phyloP scores from a whole-genome alignment of 2,888 invertebrate genomes.

The Petrophora chlorosata region DNA sequence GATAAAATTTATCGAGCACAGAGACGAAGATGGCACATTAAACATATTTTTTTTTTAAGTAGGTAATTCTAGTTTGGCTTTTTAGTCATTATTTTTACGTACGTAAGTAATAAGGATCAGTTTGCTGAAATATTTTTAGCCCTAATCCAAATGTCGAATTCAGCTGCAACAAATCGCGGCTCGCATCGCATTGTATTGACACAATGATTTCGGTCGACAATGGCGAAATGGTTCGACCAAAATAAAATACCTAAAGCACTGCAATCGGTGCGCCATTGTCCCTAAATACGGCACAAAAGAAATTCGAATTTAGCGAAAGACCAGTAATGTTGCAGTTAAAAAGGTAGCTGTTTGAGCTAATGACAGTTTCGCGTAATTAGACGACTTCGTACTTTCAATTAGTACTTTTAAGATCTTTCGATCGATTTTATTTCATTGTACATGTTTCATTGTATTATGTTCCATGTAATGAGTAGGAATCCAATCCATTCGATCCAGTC shows the following conservation, averaged over 20 bases:
- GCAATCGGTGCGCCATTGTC: constrained; percentile 77
- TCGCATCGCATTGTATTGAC: constrained; percentile 59
- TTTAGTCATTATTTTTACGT: too few species aligned
- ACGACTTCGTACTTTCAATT: not conserved
- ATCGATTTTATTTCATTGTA: too few species aligned
- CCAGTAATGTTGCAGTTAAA: constrained; percentile 48
- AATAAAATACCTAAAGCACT: constrained; percentile 70
- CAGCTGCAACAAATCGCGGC: constrained; percentile 47
- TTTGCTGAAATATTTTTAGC: too few species aligned
- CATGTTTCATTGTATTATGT: too few species aligned
- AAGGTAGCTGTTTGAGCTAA: constrained; percentile 44
- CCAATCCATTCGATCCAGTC: too few species aligned
- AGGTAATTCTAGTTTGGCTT: too few species aligned
- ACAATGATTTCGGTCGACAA: constrained; percentile 66
- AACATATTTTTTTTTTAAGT: too few species aligned
- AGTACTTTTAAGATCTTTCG: too few species aligned
- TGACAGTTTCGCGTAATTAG: constrained; percentile 18
- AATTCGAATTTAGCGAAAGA: constrained; percentile 60
- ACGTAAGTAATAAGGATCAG: too few species aligned
- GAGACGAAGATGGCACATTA: too few species aligned
- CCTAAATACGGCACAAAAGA: constrained; percentile 70
- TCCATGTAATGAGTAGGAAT: too few species aligned
- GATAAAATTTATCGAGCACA: too few species aligned
- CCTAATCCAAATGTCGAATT: constrained; percentile 32
- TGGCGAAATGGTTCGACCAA: constrained; percentile 62